Evolutionary conservation across 2,888 invertebrate species (phyloP), one percentile per base, ranked within the genome.

Genomic region (Strigamia crassipes): DNA sequence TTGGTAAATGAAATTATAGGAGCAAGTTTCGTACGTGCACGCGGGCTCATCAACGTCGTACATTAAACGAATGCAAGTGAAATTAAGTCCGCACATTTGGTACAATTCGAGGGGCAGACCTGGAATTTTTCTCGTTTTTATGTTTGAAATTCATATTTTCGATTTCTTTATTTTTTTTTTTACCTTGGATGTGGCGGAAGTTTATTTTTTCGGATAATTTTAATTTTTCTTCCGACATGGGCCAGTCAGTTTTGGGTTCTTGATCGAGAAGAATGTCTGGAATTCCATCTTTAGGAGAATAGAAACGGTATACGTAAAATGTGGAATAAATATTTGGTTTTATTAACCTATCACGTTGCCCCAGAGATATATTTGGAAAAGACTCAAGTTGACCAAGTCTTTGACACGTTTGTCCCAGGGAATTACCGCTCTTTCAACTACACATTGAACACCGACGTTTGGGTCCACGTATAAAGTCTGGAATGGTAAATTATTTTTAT

Each of bases 351-450:
- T 9, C 6, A 61, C 61, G n/a, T 61, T 61, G 6, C 61, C 61
- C 61, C 61, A 61, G 3, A 61, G n/a, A 61, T 61, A 21, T 61
- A 61, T 61, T 61, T 61, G 61, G 18, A 61, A 61, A 21, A n/a
- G n/a, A 18, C 2, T 2, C 3, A 61, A 61, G n/a, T 2, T 15
- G 2, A 10, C 6, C 18, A 61, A 61, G 18, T 61, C 61, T 21
- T 61, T 61, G 6, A 5, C 18, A 3, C 10, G n/a, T 21, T 18
- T 12, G n/a, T 5, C 18, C 61, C 61, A 61, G n/a, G 61, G 61
- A 8, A 61, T 21, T 3, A 18, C 1, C 3, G 61, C 21, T 61
- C 61, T 61, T n/a, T 61, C 61, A 10, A 61, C 10, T n/a, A 61
- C 1, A 61, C 61, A 61, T 61, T 21, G 61, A 21, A 18, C 18